Conservation (phyloP, 2,797 vertebrate species). For the Thalassophryne amazonica region DNA sequence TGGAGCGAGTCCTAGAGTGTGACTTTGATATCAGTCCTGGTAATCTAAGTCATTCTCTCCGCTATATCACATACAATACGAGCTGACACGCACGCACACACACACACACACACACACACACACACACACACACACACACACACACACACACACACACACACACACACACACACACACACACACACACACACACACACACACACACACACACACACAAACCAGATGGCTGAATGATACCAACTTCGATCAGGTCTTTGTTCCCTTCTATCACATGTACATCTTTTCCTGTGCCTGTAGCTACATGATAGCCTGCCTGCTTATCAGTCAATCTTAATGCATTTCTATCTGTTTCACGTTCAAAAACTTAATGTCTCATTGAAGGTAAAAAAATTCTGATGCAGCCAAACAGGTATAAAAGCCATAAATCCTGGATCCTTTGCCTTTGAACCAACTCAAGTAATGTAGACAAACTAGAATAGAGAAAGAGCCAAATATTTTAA, state of each 20-base stretch:
- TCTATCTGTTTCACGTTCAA: conserved; percentile 14
- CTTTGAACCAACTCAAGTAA: background rate
- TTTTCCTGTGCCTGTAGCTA: conserved; percentile 4
- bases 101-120: background rate
- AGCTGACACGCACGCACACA: conserved; percentile 5
- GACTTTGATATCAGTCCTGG: conserved; percentile 71
- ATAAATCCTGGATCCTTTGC: background rate
- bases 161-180: conserved; percentile 9
- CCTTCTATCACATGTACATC: conserved; percentile 24
- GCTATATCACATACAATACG: conserved; percentile 59
- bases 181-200: conserved; percentile 18
- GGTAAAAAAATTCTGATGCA: background rate
- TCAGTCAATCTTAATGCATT: conserved; percentile 14
- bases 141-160: conserved; percentile 9
- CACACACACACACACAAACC: conserved; percentile 19
- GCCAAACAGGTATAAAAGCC: conserved; percentile 1
- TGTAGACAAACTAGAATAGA: background rate
- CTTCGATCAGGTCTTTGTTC: conserved; percentile 42
- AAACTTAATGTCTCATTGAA: too few relatives aligned
- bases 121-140: conserved; percentile 6
- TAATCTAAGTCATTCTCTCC: conserved; percentile 69
- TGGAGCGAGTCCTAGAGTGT: conserved; percentile 53
- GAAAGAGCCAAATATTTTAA: background rate
- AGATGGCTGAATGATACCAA: conserved; percentile 59
- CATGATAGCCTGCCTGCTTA: background rate